Evolutionary conservation across 2,888 invertebrate species (phyloP).

Genomic region (Clusia tigrina): DNA sequence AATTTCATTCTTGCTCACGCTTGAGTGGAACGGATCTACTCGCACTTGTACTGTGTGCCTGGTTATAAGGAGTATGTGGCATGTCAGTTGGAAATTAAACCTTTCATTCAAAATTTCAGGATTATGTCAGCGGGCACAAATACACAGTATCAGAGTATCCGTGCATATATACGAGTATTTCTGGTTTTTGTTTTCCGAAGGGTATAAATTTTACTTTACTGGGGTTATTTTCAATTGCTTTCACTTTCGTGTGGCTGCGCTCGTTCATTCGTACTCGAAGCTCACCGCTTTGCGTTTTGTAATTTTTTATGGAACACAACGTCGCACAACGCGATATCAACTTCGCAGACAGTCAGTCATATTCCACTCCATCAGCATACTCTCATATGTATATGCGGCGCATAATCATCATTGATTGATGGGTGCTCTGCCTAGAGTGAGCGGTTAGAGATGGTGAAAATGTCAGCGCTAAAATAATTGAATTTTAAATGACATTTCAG

Average conservation of each 20-base stretch:
- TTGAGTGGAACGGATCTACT: constrained; percentile 32
- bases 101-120: constrained; percentile 44
- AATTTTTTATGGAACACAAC: background rate
- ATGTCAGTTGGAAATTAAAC: constrained; percentile 50
- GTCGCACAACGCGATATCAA: background rate
- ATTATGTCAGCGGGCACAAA: constrained; percentile 7
- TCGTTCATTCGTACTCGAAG: background rate
- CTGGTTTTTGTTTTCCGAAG: background rate
- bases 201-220: background rate
- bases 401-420: background rate
- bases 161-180: background rate
- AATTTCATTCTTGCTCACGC: constrained; percentile 26
- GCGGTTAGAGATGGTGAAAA: constrained; percentile 2
- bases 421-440: no score
- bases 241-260: background rate
- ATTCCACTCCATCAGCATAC: background rate
- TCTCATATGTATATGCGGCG: background rate
- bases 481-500: no score
- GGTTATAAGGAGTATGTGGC: constrained; percentile 18
- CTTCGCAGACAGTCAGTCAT: background rate
- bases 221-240: background rate
- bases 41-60: background rate
- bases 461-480: no score
- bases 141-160: background rate
- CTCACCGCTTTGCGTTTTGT: background rate